Percentiles rank a stretch among this genome's conserved stretches.
Evolutionary conservation across 2,113 vertebrate species (phyloP).

Genomic region (Macaca nemestrina): DNA sequence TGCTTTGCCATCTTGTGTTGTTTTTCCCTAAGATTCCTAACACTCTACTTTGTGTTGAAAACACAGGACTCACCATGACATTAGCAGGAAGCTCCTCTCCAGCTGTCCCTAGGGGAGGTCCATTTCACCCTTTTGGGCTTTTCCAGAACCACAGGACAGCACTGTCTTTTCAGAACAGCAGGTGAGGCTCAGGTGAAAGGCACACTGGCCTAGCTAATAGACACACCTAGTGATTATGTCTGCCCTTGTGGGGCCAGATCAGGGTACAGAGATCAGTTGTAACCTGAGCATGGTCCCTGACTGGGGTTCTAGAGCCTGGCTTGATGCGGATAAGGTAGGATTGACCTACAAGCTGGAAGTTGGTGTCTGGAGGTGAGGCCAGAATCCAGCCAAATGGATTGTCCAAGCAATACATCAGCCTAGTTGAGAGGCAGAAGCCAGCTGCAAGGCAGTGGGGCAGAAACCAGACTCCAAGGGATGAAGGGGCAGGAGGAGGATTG

Average conservation of each 20-base stretch:
- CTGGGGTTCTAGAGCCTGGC: neutral
- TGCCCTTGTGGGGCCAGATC: neutral
- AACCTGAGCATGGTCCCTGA: neutral
- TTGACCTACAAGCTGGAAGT: neutral
- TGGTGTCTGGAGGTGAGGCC: neutral
- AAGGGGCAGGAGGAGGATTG: too few species aligned
- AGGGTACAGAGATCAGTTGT: neutral
- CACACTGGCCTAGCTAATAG: rapidly evolving
- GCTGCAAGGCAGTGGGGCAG: neutral
- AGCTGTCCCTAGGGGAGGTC: rapidly evolving
- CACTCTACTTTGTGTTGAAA: neutral
- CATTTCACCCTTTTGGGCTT: neutral
- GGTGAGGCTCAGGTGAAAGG: neutral
- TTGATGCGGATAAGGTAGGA: neutral
- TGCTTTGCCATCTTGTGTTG: neutral
- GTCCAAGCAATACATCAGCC: neutral
- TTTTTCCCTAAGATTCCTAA: neutral
- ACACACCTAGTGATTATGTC: neutral
- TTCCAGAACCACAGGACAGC: neutral
- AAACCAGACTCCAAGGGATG: neutral
- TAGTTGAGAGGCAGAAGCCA: neutral
- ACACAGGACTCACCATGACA: neutral
- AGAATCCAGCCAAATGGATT: neutral
- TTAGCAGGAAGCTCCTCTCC: neutral
- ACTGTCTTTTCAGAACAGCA: too few species aligned